Evolutionary conservation across 2,888 invertebrate species (phyloP), one percentile per base, ranked within the genome.

Genomic region (Orchesellides sinensis): DNA sequence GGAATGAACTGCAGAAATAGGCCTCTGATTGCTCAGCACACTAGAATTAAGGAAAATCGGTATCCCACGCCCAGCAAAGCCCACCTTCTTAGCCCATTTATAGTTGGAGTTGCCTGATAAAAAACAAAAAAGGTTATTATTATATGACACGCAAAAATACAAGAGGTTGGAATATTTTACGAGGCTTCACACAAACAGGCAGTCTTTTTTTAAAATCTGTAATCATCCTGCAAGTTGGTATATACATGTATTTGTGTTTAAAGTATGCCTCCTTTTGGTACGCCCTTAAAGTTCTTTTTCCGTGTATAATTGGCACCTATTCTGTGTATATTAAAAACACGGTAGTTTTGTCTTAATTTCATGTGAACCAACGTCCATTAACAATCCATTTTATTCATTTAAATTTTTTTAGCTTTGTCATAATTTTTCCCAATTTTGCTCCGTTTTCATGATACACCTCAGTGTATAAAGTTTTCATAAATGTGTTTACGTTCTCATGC

Each of bases 61-160:
- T 69, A 63, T 70, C 52, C 69, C 68, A 56, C 66, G 19, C 78
- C 69, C 27, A 25, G 49, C 29, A 52, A 78, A 70, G 27, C 78
- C 69, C 61, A 69, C 66, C 56, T 63, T 78, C 63, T 70, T 61
- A 63, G 52, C 49, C 69, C 78, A 66, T 75, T 75, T 47, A 52
- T 52, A 6, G 23, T 19, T 21, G 27, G 17, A 56, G 65, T 52
- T 52, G 52, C 52, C 69, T 78, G 63, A 70, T 40, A 69, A 78
- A 69, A 47, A 69, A n/a, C n/a, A 27, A 70, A 78, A 68, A 78
- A 78, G 69, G 63, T 78, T 78, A 78, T 78, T 69, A 78, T 69
- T 70, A 78, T 29, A 68, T 45, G 63, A 78, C 78, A 78, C 52
- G 78, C 78, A 69, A 70, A 40, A 63, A 78, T 69, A 63, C 17